phyloP scores from a whole-genome alignment of 2,888 invertebrate species.

The Hypolimnas misippus region DNA sequence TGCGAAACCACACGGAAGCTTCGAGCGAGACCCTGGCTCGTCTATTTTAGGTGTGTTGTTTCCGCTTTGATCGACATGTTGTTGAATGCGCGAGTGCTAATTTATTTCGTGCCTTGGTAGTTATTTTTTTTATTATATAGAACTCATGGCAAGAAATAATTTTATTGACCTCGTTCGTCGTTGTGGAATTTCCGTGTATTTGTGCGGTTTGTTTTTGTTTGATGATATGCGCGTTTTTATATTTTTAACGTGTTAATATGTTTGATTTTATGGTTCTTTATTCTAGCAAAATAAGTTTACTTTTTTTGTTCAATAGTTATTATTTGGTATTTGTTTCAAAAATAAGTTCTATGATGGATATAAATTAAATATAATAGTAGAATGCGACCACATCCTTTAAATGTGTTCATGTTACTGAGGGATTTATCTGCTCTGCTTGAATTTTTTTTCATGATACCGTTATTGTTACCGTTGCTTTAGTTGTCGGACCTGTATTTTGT shows the following conservation, averaged over 20 bases:
- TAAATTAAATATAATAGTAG: constrained; percentile 10
- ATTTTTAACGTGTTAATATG: constrained; percentile 2
- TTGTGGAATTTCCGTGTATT: constrained; percentile 56
- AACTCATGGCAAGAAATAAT: constrained; percentile 52
- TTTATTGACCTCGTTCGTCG: constrained; percentile 59
- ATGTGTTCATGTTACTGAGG: constrained; percentile 51
- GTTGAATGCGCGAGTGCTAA: constrained; percentile 42
- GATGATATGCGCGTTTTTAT: constrained; percentile 44
- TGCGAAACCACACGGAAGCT: constrained; percentile 67
- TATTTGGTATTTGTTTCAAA: background rate
- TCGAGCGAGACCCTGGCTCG: constrained; percentile 66
- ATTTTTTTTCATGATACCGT: constrained; percentile 76
- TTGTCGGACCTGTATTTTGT: constrained; percentile 79
- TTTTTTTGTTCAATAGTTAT: background rate
- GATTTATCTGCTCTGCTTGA: constrained; percentile 69
- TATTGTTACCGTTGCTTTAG: constrained; percentile 78
- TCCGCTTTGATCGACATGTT: constrained; percentile 58
- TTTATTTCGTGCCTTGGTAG: constrained; percentile 36
- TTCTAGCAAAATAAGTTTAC: background rate
- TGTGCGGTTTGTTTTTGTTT: constrained; percentile 48
- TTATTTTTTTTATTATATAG: constrained; percentile 41
- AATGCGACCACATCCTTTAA: constrained; percentile 25
- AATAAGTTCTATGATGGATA: background rate
- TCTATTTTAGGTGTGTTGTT: constrained; percentile 76
- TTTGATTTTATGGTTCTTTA: background rate